A percentile compares a stretch with the other conserved stretches of the same genome.
phyloP scores from a whole-genome alignment of 2,888 invertebrate genomes.

The Tiliacea citrago region DNA sequence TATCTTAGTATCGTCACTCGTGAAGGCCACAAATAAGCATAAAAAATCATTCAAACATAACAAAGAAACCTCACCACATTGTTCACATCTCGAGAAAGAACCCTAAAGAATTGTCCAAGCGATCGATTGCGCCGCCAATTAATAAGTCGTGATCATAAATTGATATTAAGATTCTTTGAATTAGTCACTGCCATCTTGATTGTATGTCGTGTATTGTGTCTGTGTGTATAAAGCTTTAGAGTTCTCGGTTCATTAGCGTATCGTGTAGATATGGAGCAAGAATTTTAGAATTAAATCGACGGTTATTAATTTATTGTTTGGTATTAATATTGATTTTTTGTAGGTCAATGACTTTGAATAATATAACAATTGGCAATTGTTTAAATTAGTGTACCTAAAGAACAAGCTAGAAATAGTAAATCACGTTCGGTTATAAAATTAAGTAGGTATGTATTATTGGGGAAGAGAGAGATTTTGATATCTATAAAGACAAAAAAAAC shows the following conservation, averaged over 20 bases:
- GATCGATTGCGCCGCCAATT: conserved; percentile 74
- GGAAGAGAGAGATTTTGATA: not conserved
- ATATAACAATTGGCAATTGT: not conserved
- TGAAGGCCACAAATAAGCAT: not conserved
- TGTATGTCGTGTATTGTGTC: conserved; percentile 51
- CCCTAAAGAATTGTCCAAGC: conserved; percentile 52
- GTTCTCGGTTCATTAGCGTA: conserved; percentile 54
- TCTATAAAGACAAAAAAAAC: not conserved
- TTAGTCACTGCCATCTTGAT: conserved; percentile 62
- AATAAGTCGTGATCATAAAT: conserved; percentile 74
- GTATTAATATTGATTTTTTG: conserved; percentile 23
- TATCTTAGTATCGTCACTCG: conserved; percentile 4
- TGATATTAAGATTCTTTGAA: conserved; percentile 67
- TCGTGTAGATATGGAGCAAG: conserved; percentile 41
- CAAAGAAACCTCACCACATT: conserved; percentile 39
- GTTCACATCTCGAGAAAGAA: conserved; percentile 37
- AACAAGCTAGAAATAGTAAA: not conserved
- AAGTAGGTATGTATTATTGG: not conserved
- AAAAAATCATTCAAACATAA: conserved; percentile 10
- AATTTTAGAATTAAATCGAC: conserved; percentile 19
- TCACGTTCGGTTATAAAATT: not conserved
- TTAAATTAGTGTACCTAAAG: too few species aligned
- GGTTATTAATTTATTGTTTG: conserved; percentile 44
- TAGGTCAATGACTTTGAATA: conserved; percentile 8
- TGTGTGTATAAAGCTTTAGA: conserved; percentile 45